Percentiles rank a stretch among this genome's conserved stretches.
Evolutionary conservation across 1,140 invertebrate genomes (phyloP).

Genomic region (Caenorhabditis briggsae): DNA sequence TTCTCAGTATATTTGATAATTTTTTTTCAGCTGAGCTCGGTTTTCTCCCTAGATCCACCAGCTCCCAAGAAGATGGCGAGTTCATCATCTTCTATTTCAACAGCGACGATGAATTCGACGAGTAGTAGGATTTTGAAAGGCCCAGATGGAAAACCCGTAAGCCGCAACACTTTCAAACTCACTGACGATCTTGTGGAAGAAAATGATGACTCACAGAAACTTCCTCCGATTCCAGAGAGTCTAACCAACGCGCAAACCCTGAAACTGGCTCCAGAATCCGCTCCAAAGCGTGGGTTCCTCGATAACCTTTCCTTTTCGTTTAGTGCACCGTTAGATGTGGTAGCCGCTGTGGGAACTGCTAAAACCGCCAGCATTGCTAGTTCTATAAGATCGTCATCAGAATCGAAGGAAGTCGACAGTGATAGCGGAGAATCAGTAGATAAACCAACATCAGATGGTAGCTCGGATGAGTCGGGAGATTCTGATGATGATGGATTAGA

Average conservation of each 20-base stretch:
- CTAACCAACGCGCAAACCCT: slow-evolving; percentile 26
- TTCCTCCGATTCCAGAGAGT: slow-evolving; percentile 1
- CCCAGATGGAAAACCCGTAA: slow-evolving; percentile 50
- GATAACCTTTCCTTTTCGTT: slow-evolving; percentile 26
- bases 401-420: slow-evolving; percentile 11
- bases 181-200: slow-evolving; percentile 43
- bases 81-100: background rate
- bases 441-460: slow-evolving; percentile 13
- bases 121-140: slow-evolving; percentile 20
- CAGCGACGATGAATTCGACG: background rate
- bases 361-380: background rate
- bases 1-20: background rate
- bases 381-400: background rate
- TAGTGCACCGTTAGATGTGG: slow-evolving; percentile 7
- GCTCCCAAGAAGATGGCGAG: slow-evolving; percentile 1
- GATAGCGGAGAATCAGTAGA: background rate
- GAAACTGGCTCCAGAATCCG: background rate
- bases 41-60: slow-evolving; percentile 28
- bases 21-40: slow-evolving; percentile 25
- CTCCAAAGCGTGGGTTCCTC: slow-evolving; percentile 5
- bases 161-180: slow-evolving; percentile 53
- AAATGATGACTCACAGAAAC: slow-evolving; percentile 17
- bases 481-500: slow-evolving; percentile 1
- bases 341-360: background rate
- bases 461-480: slow-evolving; percentile 4